A percentile compares a stretch with the other conserved stretches of the same genome.
Evolutionary conservation across 2,113 vertebrate species (phyloP).

Genomic region (Shinisaurus crocodilurus): DNA sequence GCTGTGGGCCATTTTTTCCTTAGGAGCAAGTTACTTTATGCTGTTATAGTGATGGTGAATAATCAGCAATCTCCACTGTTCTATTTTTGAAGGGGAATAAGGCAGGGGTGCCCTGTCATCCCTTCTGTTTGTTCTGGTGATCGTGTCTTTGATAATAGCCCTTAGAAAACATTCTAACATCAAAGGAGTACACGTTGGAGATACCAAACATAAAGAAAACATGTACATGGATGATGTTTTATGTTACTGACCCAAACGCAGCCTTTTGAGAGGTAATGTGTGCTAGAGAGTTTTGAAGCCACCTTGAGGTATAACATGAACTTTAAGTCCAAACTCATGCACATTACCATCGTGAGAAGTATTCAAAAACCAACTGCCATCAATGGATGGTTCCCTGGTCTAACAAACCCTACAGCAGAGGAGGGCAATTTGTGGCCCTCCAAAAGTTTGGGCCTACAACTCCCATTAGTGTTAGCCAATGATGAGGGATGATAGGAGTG

Average conservation of each 20-base stretch:
- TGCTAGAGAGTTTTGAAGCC: not conserved
- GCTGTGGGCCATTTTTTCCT: not conserved
- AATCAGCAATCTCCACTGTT: constrained; percentile 7
- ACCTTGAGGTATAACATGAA: not conserved
- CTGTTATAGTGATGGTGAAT: not conserved
- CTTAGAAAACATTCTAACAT: constrained; percentile 1
- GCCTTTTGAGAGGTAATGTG: not conserved
- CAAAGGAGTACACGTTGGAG: not conserved
- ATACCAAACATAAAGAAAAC: not conserved
- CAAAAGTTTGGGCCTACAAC: too few species aligned
- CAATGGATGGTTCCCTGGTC: not conserved
- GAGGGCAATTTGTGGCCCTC: too few species aligned
- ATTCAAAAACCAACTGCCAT: not conserved
- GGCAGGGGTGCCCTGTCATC: not conserved
- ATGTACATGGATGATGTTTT: not conserved
- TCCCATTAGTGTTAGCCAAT: too few species aligned
- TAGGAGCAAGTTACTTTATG: not conserved
- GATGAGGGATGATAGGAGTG: too few species aligned
- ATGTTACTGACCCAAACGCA: not conserved
- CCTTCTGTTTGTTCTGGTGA: not conserved
- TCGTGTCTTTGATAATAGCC: not conserved
- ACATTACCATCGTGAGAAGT: not conserved
- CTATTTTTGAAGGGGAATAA: not conserved
- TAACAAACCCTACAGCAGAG: too few species aligned
- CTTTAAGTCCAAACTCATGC: not conserved